Percentiles rank a stretch among this genome's conserved stretches.
phyloP scores from a whole-genome alignment of 1,140 invertebrate genomes.

The Parapsyche elsis region DNA sequence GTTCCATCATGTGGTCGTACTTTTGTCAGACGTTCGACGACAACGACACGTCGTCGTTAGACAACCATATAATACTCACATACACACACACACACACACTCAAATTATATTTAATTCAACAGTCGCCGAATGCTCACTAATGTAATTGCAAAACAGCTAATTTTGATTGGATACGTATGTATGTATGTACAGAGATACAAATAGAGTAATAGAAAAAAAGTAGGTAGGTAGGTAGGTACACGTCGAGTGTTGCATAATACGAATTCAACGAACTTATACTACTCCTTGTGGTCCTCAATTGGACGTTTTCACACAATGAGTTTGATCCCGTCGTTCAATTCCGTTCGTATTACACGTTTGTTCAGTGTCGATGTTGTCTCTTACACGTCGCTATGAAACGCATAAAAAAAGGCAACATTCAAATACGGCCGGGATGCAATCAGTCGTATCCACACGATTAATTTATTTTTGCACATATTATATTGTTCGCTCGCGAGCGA shows the following conservation, averaged over 20 bases:
- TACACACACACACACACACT: not conserved
- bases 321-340: slow-evolving; percentile 33
- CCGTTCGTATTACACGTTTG: not conserved
- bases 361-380: slow-evolving; percentile 3
- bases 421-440: too few relatives aligned
- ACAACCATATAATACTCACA: not conserved
- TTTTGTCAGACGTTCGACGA: too few relatives aligned
- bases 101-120: too few relatives aligned
- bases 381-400: not conserved
- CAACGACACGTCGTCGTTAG: too few relatives aligned
- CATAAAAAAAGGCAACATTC: too few relatives aligned
- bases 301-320: slow-evolving; percentile 28
- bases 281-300: slow-evolving; percentile 24
- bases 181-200: not conserved
- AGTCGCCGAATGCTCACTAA: too few relatives aligned
- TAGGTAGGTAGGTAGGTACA: not conserved
- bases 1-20: not conserved
- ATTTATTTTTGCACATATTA: too few relatives aligned
- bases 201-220: not conserved
- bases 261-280: slow-evolving; percentile 32
- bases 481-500: too few relatives aligned
- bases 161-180: not conserved
- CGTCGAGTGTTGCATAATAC: slow-evolving; percentile 13
- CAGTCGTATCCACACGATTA: too few relatives aligned
- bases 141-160: too few relatives aligned